Evolutionary conservation across 1,140 invertebrate genomes (phyloP).

Genomic region (Drosophila lacertosa): DNA sequence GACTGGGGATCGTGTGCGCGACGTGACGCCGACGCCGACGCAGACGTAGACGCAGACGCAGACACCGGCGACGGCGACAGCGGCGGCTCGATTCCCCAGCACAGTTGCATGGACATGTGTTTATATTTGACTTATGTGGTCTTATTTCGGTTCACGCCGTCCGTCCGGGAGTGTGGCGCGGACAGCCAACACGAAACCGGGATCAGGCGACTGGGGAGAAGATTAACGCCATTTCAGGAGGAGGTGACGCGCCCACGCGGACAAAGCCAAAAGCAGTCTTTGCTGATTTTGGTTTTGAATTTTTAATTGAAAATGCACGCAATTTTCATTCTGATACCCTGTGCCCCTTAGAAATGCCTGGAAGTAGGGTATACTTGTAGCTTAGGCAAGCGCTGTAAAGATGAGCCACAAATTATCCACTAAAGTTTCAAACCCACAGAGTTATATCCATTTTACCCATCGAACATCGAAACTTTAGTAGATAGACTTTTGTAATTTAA

Average conservation of each 20-base stretch:
- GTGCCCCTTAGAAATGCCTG: too few species aligned
- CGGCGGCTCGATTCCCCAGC: constrained; percentile 27
- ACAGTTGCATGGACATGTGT: constrained; percentile 55
- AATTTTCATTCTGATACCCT: constrained; percentile 4
- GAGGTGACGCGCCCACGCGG: constrained; percentile 1
- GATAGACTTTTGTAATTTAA: too few species aligned
- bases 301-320: constrained; percentile 31
- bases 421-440: too few species aligned
- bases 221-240: neutral
- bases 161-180: constrained; percentile 9
- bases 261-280: neutral
- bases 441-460: too few species aligned
- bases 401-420: too few species aligned
- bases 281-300: too few species aligned
- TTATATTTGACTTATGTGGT: constrained; percentile 76
- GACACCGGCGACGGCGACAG: neutral
- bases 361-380: too few species aligned
- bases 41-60: constrained; percentile 3
- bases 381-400: too few species aligned
- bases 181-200: constrained; percentile 23
- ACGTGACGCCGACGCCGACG: too few species aligned
- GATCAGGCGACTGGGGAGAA: constrained; percentile 16
- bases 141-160: constrained; percentile 54
- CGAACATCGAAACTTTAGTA: too few species aligned
- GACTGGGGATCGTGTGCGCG: neutral